These are phyloP conservation scores for Lutjanus campechanus DNA, from an alignment of 2,797 vertebrate genomes.

Conservation along the genomic window DNA sequence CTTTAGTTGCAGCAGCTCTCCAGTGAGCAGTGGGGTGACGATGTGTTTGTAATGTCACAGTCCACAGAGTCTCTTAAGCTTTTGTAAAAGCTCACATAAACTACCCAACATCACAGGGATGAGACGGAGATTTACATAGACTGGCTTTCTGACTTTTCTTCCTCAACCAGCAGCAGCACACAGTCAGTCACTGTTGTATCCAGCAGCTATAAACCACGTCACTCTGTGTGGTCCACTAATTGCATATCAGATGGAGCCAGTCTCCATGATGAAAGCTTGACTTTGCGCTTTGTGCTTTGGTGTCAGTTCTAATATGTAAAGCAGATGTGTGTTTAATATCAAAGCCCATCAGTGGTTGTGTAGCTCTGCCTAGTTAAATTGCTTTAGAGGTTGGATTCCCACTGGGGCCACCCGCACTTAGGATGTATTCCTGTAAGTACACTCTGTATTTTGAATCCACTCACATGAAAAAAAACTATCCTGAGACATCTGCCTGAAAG, in stretches of 20 bases:
- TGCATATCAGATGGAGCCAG: slow-evolving; percentile 79
- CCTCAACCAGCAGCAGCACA: slow-evolving; percentile 36
- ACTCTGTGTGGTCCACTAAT: slow-evolving; percentile 84
- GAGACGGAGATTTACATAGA: not conserved
- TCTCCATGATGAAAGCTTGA: slow-evolving; percentile 82
- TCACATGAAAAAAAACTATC: not conserved
- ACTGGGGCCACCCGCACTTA: slow-evolving; percentile 76
- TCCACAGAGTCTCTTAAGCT: not conserved
- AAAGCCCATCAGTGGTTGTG: slow-evolving; percentile 68
- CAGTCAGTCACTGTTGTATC: slow-evolving; percentile 36
- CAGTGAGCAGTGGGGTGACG: not conserved
- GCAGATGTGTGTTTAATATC: slow-evolving; percentile 85
- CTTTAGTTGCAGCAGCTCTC: not conserved
- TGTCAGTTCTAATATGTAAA: slow-evolving; percentile 83
- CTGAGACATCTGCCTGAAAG: slow-evolving; percentile 15
- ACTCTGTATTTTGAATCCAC: slow-evolving; percentile 28
- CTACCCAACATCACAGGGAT: slow-evolving; percentile 12
- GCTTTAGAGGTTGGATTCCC: slow-evolving; percentile 67
- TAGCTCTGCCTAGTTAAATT: slow-evolving; percentile 56
- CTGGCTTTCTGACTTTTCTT: slow-evolving; percentile 14
- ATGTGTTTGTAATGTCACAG: not conserved
- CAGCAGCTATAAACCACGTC: slow-evolving; percentile 70
- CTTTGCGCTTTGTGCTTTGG: slow-evolving; percentile 76
- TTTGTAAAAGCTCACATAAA: slow-evolving; percentile 19
- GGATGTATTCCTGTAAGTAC: slow-evolving; percentile 60